phyloP scores from a whole-genome alignment of 1,140 invertebrate species.

The Himalopsyche phryganea region DNA sequence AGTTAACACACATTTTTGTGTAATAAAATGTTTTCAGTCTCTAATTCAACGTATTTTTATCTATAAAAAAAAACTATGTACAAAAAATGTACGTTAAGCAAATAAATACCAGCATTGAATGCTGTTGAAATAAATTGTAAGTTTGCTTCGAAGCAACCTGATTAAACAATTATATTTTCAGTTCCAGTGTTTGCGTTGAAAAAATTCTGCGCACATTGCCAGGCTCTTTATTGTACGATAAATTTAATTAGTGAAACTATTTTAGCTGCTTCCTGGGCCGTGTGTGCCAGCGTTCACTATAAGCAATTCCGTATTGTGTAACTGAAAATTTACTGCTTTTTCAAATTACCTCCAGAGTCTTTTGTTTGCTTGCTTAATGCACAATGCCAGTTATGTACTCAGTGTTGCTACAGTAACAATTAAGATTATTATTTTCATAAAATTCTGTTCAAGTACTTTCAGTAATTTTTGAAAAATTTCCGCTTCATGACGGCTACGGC shows the following conservation, averaged over 20 bases:
- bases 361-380: slow-evolving; percentile 19
- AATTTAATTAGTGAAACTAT: slow-evolving; percentile 23
- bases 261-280: slow-evolving; percentile 13
- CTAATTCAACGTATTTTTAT: too few species aligned
- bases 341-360: slow-evolving; percentile 9
- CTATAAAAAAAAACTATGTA: too few species aligned
- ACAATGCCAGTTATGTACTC: slow-evolving; percentile 4
- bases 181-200: not conserved
- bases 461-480: not conserved
- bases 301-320: slow-evolving; percentile 21
- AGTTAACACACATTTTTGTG: too few species aligned
- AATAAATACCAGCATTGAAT: too few species aligned
- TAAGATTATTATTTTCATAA: slow-evolving; percentile 1
- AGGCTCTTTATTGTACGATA: slow-evolving; percentile 8
- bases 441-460: not conserved
- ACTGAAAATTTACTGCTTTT: slow-evolving; percentile 23
- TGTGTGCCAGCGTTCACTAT: not conserved
- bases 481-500: too few species aligned
- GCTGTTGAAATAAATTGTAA: too few species aligned
- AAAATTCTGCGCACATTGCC: not conserved
- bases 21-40: too few species aligned
- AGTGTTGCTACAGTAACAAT: not conserved
- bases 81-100: too few species aligned
- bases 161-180: slow-evolving; percentile 6
- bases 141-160: too few species aligned